Evolutionary conservation across 2,888 invertebrate species (phyloP).

Genomic region (Hypena proboscidalis): DNA sequence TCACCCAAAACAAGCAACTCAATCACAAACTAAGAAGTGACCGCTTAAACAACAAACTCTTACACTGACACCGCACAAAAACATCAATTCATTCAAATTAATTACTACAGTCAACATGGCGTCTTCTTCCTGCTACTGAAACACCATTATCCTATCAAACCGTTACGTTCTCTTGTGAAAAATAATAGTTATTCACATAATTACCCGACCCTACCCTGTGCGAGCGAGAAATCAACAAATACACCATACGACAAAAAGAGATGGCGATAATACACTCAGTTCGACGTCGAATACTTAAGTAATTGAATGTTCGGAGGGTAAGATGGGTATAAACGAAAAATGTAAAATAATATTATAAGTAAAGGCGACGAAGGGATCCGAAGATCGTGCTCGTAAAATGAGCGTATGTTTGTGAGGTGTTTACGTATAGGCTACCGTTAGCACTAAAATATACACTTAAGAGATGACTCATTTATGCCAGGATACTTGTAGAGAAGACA

Average conservation of each 20-base stretch:
- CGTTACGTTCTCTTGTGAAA: conserved; percentile 77
- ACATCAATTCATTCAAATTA: conserved; percentile 67
- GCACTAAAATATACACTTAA: conserved; percentile 28
- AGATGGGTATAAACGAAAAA: conserved; percentile 71
- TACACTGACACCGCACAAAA: conserved; percentile 30
- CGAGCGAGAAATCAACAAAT: conserved; percentile 45
- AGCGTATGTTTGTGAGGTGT: conserved; percentile 41
- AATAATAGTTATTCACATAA: conserved; percentile 83
- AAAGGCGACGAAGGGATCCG: conserved; percentile 58
- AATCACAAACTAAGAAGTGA: conserved; percentile 20
- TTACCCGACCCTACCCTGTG: conserved; percentile 70
- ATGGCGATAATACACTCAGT: conserved; percentile 55
- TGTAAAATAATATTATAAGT: conserved; percentile 78
- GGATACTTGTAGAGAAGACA: too few relatives aligned
- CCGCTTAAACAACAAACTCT: conserved; percentile 20
- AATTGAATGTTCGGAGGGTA: conserved; percentile 77
- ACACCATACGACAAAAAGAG: conserved; percentile 53
- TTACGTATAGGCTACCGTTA: conserved; percentile 30
- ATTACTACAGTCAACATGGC: conserved; percentile 70
- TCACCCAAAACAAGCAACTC: conserved; percentile 3
- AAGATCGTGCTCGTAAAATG: conserved; percentile 42
- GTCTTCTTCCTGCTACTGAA: conserved; percentile 47
- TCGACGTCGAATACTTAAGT: conserved; percentile 77
- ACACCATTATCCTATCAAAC: conserved; percentile 74
- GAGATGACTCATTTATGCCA: conserved; percentile 20